phyloP scores from a whole-genome alignment of 2,888 invertebrate genomes.

The Drosophila dives region DNA sequence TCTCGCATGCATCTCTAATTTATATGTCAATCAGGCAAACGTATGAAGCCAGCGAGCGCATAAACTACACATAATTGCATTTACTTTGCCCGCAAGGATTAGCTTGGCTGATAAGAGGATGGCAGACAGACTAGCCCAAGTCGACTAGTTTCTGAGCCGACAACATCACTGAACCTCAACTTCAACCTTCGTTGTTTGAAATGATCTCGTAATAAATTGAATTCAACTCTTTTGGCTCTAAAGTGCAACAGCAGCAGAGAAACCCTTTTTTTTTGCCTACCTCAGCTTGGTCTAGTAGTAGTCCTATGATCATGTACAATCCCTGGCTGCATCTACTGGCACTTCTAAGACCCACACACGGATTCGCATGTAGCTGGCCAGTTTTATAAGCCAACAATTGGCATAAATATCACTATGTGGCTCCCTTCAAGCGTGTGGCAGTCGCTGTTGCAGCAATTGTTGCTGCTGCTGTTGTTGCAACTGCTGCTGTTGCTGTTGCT shows the following conservation, averaged over 20 bases:
- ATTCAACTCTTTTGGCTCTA: slow-evolving; percentile 72
- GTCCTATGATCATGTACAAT: slow-evolving; percentile 26
- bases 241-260: slow-evolving; percentile 46
- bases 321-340: slow-evolving; percentile 59
- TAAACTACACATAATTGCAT: slow-evolving; percentile 81
- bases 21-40: slow-evolving; percentile 78
- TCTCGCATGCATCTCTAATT: slow-evolving; percentile 77
- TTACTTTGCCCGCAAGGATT: slow-evolving; percentile 66
- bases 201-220: slow-evolving; percentile 76
- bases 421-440: slow-evolving; percentile 74
- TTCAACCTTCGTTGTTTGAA: slow-evolving; percentile 70
- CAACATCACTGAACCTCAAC: slow-evolving; percentile 55
- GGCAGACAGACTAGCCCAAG: slow-evolving; percentile 1
- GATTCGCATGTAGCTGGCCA: slow-evolving; percentile 63
- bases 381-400: slow-evolving; percentile 72
- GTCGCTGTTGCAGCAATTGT: slow-evolving; percentile 27
- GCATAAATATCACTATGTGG: slow-evolving; percentile 77
- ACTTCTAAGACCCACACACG: slow-evolving; percentile 79
- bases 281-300: background rate
- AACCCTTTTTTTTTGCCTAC: background rate
- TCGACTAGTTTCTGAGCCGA: slow-evolving; percentile 7
- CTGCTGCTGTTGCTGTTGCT: slow-evolving; percentile 11
- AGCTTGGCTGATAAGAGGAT: slow-evolving; percentile 58
- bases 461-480: background rate
- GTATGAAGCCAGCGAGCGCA: slow-evolving; percentile 71